Evolutionary conservation across 2,888 invertebrate genomes (phyloP).

Genomic region (Actias luna): DNA sequence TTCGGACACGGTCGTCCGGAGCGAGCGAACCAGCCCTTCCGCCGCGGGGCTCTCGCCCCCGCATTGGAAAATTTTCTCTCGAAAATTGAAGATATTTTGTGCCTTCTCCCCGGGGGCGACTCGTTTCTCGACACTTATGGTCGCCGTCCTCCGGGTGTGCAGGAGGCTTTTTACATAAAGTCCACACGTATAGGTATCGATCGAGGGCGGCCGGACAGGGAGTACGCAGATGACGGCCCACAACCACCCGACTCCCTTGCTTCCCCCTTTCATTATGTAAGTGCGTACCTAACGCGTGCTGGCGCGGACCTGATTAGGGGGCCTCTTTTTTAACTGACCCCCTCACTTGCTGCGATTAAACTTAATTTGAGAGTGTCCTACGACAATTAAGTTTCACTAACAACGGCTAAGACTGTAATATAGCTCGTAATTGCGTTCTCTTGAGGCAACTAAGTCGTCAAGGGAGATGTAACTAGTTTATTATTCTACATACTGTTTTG

Average conservation of each 20-base stretch:
- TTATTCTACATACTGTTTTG: constrained; percentile 17
- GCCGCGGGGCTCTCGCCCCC: constrained; percentile 75
- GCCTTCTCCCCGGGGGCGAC: constrained; percentile 78
- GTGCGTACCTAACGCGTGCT: constrained; percentile 80
- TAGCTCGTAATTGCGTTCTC: constrained; percentile 23
- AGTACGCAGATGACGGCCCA: constrained; percentile 81
- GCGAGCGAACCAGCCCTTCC: constrained; percentile 71
- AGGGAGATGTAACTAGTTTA: constrained; percentile 6
- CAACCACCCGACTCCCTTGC: constrained; percentile 54
- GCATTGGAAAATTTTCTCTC: constrained; percentile 81
- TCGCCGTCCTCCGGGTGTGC: constrained; percentile 78
- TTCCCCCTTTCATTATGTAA: constrained; percentile 82
- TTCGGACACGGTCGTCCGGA: constrained; percentile 75
- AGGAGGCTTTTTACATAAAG: constrained; percentile 82
- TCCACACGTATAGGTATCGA: constrained; percentile 82
- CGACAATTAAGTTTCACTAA: constrained; percentile 60
- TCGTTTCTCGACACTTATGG: constrained; percentile 81
- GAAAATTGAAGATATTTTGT: constrained; percentile 81
- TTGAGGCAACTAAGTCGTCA: constrained; percentile 12
- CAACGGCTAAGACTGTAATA: constrained; percentile 37
- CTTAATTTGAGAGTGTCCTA: constrained; percentile 74
- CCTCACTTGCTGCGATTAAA: constrained; percentile 76
- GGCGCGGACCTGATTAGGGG: constrained; percentile 80
- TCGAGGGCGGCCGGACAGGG: constrained; percentile 79
- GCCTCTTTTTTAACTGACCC: constrained; percentile 81